Evolutionary conservation across 2,888 invertebrate species (phyloP), one percentile per base, ranked within the genome.

Genomic region (Blastobasis lacticolella): DNA sequence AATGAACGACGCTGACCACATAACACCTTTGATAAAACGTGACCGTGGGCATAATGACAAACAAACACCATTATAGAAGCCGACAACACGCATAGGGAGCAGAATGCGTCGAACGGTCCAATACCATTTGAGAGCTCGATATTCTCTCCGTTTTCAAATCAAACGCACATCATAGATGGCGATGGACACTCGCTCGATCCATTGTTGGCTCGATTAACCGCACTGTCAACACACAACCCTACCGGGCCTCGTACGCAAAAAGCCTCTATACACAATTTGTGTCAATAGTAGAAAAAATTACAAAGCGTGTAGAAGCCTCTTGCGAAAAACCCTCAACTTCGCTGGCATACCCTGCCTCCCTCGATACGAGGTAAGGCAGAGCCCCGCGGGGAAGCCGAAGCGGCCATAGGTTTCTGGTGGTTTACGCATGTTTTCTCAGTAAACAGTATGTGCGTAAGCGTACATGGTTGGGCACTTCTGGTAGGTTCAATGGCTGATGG

Each of bases 241-340:
- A 81, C 70, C 75, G 75, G 73, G 83, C 85, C 83, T 78, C 84
- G 76, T 68, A 71, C 66, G 77, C 80, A 76, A 80, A 75, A 79
- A 78, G 75, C 72, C 75, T 79, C 69, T 45, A 23, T 48, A 76
- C 77, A 79, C 71, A 80, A 73, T 63, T 71, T 73, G 68, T 66
- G 69, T 71, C 52, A 52, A 52, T 52, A 52, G 46, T 37, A 36
- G 47, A 77, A 75, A 78, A 81, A 79, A 78, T 77, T 75, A 72
- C 72, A 75, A 75, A 71, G 71, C 71, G 69, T 67, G 68, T 71
- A 69, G 75, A 79, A 75, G 77, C 75, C 75, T 74, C 75, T 68
- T 69, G 81, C 77, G 66, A 75, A 82, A 78, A 78, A 71, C 74
- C 71, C 75, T 73, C 71, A 74, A 75, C 67, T 67, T 77, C 6